Evolutionary conservation across 2,797 vertebrate species (phyloP).

Genomic region (Cyprinodon diabolis): DNA sequence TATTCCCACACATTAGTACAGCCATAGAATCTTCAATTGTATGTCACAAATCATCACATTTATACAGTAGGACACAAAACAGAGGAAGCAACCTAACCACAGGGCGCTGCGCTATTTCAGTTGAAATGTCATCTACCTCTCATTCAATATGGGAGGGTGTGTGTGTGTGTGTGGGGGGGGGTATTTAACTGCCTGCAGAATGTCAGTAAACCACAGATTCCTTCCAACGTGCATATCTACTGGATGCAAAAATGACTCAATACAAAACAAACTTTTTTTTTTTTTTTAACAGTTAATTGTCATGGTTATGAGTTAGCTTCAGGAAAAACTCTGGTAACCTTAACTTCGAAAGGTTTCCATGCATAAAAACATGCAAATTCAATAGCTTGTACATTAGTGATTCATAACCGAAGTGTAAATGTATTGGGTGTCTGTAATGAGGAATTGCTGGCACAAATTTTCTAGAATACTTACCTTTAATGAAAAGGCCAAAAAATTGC

Average conservation of each 20-base stretch:
- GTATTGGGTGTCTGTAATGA: no score
- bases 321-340: no score
- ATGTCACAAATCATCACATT: not conserved
- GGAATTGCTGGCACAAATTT: no score
- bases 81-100: constrained; percentile 40
- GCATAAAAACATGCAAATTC: no score
- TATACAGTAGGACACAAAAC: not conserved
- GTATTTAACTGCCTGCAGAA: not conserved
- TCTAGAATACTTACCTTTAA: no score
- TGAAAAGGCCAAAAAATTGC: no score
- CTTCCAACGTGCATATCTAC: not conserved
- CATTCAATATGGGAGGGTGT: constrained; percentile 1
- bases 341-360: no score
- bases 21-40: not conserved
- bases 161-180: no score
- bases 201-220: not conserved
- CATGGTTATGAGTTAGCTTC: no score
- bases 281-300: no score
- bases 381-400: no score
- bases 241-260: not conserved
- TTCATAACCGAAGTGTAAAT: no score
- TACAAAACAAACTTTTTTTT: not conserved
- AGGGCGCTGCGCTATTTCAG: constrained; percentile 1
- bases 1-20: constrained; percentile 1
- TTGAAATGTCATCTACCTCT: constrained; percentile 21